phyloP scores from a whole-genome alignment of 1,140 invertebrate species.

The Drosophila elegans region DNA sequence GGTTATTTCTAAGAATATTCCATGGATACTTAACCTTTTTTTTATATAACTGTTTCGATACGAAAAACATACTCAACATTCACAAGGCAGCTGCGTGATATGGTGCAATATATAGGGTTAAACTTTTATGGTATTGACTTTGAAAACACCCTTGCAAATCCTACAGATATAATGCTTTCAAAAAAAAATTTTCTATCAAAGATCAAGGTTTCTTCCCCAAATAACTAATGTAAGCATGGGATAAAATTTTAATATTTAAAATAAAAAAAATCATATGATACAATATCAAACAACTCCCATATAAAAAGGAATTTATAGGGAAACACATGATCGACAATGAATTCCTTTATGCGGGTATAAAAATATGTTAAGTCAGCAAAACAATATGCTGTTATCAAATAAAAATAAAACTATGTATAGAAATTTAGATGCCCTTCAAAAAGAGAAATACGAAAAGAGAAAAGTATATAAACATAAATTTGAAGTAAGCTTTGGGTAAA shows the following conservation, averaged over 20 bases:
- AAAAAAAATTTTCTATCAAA: too few relatives aligned
- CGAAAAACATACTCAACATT: conserved; percentile 3
- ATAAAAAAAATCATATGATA: too few relatives aligned
- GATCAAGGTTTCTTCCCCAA: too few relatives aligned
- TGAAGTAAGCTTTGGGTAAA: too few relatives aligned
- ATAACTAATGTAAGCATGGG: too few relatives aligned
- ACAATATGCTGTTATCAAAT: not conserved
- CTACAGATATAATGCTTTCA: too few relatives aligned
- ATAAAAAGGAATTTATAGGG: too few relatives aligned
- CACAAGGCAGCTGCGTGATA: conserved; percentile 12
- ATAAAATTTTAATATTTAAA: too few relatives aligned
- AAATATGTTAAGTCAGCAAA: not conserved
- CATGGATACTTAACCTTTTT: conserved; percentile 2
- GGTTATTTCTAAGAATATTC: conserved; percentile 21
- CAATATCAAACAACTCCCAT: too few relatives aligned
- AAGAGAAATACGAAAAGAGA: not conserved
- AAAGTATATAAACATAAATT: too few relatives aligned
- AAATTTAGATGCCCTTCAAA: not conserved
- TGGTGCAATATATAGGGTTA: not conserved
- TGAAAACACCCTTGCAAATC: not conserved
- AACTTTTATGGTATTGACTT: not conserved
- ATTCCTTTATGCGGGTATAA: not conserved
- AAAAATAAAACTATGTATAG: too few relatives aligned
- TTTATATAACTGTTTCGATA: conserved; percentile 7
- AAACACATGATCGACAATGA: not conserved